phyloP scores from a whole-genome alignment of 2,113 vertebrate genomes.

The Rhinogobius similis region DNA sequence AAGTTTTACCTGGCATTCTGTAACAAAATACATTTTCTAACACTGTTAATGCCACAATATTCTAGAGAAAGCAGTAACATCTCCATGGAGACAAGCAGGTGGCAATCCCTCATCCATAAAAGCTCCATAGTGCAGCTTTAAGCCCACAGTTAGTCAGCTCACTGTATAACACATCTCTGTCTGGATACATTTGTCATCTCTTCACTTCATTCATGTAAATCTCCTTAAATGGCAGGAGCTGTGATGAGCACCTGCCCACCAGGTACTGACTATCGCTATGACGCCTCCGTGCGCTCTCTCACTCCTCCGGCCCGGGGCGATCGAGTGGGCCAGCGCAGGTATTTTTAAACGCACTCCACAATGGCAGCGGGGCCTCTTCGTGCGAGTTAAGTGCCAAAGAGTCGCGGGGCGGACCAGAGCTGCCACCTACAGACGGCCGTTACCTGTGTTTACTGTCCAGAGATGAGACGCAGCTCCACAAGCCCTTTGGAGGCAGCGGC shows the following conservation, averaged over 20 bases:
- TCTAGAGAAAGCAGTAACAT: neutral
- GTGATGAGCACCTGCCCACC: slow-evolving; percentile 44
- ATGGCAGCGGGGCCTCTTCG: slow-evolving; percentile 8
- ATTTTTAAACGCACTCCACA: slow-evolving; percentile 37
- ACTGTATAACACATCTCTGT: neutral
- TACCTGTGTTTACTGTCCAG: neutral
- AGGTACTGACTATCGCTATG: slow-evolving; percentile 34
- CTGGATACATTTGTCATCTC: neutral
- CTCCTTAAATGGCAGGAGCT: neutral
- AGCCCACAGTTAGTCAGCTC: neutral
- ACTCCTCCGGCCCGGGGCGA: slow-evolving; percentile 27
- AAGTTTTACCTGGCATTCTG: no score
- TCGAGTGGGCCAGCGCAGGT: slow-evolving; percentile 20
- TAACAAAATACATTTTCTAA: no score
- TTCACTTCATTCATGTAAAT: neutral
- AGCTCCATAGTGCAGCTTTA: neutral
- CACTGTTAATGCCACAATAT: neutral
- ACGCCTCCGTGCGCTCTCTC: slow-evolving; percentile 31
- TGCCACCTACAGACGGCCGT: slow-evolving; percentile 13
- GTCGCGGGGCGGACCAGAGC: neutral
- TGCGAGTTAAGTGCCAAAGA: slow-evolving; percentile 7
- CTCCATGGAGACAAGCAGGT: neutral
- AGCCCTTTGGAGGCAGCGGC: slow-evolving; percentile 11
- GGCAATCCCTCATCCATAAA: no score
- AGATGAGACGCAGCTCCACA: neutral